Evolutionary conservation across 2,113 vertebrate genomes (phyloP), one percentile per base, ranked within the genome.

Genomic region (Actenoides lindsayi): DNA sequence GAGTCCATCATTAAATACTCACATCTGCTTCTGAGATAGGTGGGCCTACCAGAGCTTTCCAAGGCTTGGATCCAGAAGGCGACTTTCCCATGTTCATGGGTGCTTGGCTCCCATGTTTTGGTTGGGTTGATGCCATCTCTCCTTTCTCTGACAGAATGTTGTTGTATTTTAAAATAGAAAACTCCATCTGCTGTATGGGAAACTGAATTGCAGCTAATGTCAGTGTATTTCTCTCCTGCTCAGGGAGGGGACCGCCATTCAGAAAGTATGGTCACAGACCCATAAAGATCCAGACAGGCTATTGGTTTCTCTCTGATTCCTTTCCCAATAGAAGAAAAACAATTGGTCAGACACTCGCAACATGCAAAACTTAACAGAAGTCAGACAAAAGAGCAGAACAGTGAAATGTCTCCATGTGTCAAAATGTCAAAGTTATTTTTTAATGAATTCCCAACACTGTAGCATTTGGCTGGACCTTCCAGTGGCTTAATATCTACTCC

Each of bases 371-470:
- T 65, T 74, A 68, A 87, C n/a, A 91, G n/a, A 94, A 57, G 75
- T 90, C 80, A 83, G 50, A 75, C 83, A 90, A 91, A 83, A 41
- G 25, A 90, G 50, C 28, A 91, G 91, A 97, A 84, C 73, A 83
- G 21, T 79, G 17, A 92, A 96, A 19, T 89, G 93, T 51, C 91
- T 65, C 57, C 53, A 19, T 57, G 92, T 92, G 54, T 91, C 48
- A 83, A 96, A 97, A 96, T 91, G 89, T 82, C 85, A 78, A 18
- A 83, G 57, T 50, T 68, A 16, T 20, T 94, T 97, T 91, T 85
- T 73, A 90, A 84, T 82, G 35, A 93, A 76, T 95, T 89, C 37
- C 9, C 0, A 0, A 83, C 67, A 67, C 14, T 82, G 59, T 9
- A 67, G 33, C 16, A 20, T 75, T 95, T 88, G 30, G 16, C 35